phyloP scores from a whole-genome alignment of 2,888 invertebrate genomes.

The Schrankia costaestrigalis region DNA sequence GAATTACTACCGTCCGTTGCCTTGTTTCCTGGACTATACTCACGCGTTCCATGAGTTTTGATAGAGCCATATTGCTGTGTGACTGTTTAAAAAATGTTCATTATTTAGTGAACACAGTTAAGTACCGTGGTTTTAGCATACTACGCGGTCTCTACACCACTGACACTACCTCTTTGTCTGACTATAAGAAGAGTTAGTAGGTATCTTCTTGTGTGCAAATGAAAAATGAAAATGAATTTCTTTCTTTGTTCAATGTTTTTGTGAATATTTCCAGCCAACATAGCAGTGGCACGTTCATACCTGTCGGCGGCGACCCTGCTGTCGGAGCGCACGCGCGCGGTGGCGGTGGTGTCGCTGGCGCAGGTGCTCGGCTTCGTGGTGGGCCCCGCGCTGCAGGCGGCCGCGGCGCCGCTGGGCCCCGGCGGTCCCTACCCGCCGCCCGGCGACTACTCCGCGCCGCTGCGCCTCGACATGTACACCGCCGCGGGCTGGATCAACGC shows the following conservation, averaged over 20 bases:
- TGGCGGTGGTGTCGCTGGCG: conserved; percentile 90
- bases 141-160: too few species aligned
- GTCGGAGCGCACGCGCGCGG: conserved; percentile 89
- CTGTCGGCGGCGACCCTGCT: conserved; percentile 91
- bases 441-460: conserved; percentile 77
- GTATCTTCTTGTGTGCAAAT: neutral
- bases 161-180: neutral
- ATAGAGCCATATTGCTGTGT: too few species aligned
- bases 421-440: conserved; percentile 55
- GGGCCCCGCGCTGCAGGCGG: conserved; percentile 91
- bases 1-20: too few species aligned
- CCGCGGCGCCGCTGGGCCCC: conserved; percentile 88
- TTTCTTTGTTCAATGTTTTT: too few species aligned
- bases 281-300: conserved; percentile 91
- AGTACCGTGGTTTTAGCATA: too few species aligned
- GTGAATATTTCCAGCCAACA: conserved; percentile 84
- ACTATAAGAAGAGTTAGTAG: neutral
- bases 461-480: conserved; percentile 92
- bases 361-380: conserved; percentile 93
- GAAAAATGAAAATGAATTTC: neutral
- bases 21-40: too few species aligned
- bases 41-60: too few species aligned
- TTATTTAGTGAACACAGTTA: too few species aligned
- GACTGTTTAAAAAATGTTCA: too few species aligned
- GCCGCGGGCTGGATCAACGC: conserved; percentile 93